Evolutionary conservation across 2,797 vertebrate species (phyloP), one percentile per base, ranked within the genome.

Genomic region (Anas georgica): DNA sequence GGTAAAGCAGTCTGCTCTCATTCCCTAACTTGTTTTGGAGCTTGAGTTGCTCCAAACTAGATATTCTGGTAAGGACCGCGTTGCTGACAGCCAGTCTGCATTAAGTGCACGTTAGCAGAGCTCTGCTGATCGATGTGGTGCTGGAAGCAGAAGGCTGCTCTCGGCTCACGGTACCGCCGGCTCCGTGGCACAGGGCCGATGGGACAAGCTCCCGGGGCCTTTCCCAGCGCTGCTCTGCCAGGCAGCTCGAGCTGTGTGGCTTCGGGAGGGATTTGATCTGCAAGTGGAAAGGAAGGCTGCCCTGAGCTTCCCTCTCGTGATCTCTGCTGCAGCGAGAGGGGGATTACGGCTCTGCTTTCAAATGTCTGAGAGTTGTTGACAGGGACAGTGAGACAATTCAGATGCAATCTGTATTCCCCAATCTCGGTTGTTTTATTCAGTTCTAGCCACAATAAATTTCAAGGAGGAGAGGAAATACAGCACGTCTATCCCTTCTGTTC

Each of bases 361-460:
- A 22, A 85, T 78, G 54, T 91, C 66, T 91, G 58, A 50, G 92
- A 72, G 85, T 78, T 96, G 89, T 95, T 96, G 94, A 86, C 91
- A 94, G 87, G 62, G 66, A 83, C 83, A 89, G 87, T 4, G 9
- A 93, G 89, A 83, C 87, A 91, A 89, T 83, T 91, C 83, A 83
- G 84, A 96, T 91, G 68, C 72, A 91, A 72, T 96, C 91, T 89
- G 37, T 87, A 83, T 78, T 92, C 80, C 62, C 1, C 3, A 15
- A 64, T 89, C 64, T 93, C 35, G 16, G 69, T 91, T 74, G 68
- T 85, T 94, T 90, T 91, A 81, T 91, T 93, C 82, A 58, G 76
- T 88, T 93, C 68, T 87, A 91, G 60, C 64, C 83, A 56, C 68
- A 83, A 81, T 80, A 92, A 78, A 91, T 85, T 80, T 83, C 54